Evolutionary conservation across 2,888 invertebrate genomes (phyloP).

Genomic region (Odontocolon sp.): DNA sequence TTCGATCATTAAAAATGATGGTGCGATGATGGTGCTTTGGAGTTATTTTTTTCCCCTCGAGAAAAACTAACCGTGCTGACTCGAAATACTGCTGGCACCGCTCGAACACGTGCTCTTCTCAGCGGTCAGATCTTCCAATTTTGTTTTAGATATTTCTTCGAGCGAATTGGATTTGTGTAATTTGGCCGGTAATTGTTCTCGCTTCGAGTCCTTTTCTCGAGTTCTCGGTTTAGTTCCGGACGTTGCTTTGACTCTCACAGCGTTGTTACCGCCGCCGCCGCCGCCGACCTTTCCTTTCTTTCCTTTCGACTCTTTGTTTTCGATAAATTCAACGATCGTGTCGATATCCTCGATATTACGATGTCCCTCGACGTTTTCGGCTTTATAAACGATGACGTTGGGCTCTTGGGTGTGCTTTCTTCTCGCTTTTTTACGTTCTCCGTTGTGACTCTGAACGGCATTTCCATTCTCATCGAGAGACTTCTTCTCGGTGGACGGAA

Average conservation of each 20-base stretch:
- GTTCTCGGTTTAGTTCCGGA: slow-evolving; percentile 77
- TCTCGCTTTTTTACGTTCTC: slow-evolving; percentile 75
- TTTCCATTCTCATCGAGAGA: slow-evolving; percentile 92
- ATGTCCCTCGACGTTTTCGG: slow-evolving; percentile 88
- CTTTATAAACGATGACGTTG: slow-evolving; percentile 79
- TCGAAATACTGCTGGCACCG: slow-evolving; percentile 76
- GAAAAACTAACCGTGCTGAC: slow-evolving; percentile 78
- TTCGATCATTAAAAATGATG: background rate
- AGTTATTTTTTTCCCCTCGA: too few relatives aligned
- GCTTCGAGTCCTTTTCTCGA: slow-evolving; percentile 80
- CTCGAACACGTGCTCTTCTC: slow-evolving; percentile 78
- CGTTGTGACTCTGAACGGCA: slow-evolving; percentile 83
- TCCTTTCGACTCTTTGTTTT: slow-evolving; percentile 82
- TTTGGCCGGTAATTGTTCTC: slow-evolving; percentile 79
- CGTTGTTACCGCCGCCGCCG: too few relatives aligned
- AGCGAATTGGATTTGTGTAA: slow-evolving; percentile 89
- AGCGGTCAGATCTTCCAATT: slow-evolving; percentile 87
- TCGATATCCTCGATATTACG: slow-evolving; percentile 90
- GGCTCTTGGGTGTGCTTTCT: slow-evolving; percentile 77
- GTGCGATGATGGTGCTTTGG: too few relatives aligned
- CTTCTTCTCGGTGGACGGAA: slow-evolving; percentile 82
- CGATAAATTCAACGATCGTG: slow-evolving; percentile 89
- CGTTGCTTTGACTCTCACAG: slow-evolving; percentile 77
- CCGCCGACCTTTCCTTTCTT: slow-evolving; percentile 78
- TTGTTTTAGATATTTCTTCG: slow-evolving; percentile 90